Evolutionary conservation across 37 sponge, comb jelly and placozoan genomes (phyloP).

Genomic region (Chondrosia reniformis): DNA sequence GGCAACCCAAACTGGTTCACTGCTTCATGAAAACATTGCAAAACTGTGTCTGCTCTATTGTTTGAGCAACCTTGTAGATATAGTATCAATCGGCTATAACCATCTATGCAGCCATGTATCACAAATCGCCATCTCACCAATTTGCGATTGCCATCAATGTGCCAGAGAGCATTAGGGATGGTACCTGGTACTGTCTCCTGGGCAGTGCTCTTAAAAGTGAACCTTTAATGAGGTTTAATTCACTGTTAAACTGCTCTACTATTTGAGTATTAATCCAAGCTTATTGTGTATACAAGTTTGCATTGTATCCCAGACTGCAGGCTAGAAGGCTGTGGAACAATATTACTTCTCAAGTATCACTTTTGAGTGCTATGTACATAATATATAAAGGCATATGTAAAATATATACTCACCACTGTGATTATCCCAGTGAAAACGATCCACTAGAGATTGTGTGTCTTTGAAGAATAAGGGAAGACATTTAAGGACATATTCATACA

Average conservation of each 20-base stretch:
- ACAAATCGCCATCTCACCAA: constrained; percentile 60
- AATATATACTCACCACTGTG: too few relatives aligned
- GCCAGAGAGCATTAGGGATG: constrained; percentile 68
- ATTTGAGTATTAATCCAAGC: constrained; percentile 25
- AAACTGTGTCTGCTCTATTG: constrained; percentile 53
- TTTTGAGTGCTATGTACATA: too few relatives aligned
- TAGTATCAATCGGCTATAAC: constrained; percentile 51
- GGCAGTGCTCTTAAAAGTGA: constrained; percentile 36
- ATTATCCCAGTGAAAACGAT: constrained; percentile 39
- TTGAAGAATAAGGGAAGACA: constrained; percentile 17
- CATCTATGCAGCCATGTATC: constrained; percentile 65
- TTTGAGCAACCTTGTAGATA: constrained; percentile 48
- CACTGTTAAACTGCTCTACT: constrained; percentile 38
- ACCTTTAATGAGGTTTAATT: neutral
- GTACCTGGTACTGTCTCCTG: constrained; percentile 38
- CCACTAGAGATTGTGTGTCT: constrained; percentile 14
- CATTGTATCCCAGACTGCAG: constrained; percentile 30
- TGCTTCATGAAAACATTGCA: constrained; percentile 42
- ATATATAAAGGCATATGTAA: too few relatives aligned
- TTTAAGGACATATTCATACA: constrained; percentile 28
- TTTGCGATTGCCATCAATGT: constrained; percentile 68
- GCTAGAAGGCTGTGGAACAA: neutral
- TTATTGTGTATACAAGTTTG: constrained; percentile 18
- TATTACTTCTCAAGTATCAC: too few relatives aligned
- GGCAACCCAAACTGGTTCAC: constrained; percentile 56